phyloP scores from a whole-genome alignment of 2,888 invertebrate genomes.

The Melieria picta region DNA sequence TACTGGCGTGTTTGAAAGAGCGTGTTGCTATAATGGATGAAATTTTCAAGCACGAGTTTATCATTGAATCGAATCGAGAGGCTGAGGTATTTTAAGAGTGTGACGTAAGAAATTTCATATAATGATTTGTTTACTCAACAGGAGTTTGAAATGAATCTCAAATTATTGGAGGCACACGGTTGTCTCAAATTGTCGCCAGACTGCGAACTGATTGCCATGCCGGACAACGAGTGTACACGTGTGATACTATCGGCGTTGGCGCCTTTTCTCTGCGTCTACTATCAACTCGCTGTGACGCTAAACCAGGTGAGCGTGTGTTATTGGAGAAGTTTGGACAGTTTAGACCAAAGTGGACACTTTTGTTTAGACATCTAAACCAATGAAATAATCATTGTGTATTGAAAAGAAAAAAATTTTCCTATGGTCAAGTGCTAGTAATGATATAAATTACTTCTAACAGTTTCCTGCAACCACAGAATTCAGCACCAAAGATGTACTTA shows the following conservation, averaged over 20 bases:
- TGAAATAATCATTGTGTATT: not conserved
- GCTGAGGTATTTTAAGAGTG: constrained; percentile 59
- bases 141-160: constrained; percentile 67
- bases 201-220: constrained; percentile 56
- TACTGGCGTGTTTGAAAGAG: constrained; percentile 43
- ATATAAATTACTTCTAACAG: constrained; percentile 18
- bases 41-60: constrained; percentile 74
- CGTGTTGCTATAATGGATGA: constrained; percentile 61
- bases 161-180: constrained; percentile 46
- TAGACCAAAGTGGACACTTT: too few species aligned
- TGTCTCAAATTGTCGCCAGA: constrained; percentile 56
- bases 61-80: constrained; percentile 69
- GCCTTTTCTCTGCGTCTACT: constrained; percentile 73
- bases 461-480: constrained; percentile 45
- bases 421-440: too few species aligned
- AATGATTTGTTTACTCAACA: constrained; percentile 49
- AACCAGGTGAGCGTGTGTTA: constrained; percentile 66
- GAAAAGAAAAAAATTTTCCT: not conserved
- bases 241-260: constrained; percentile 72
- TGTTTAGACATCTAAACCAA: too few species aligned
- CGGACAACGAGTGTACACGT: constrained; percentile 59
- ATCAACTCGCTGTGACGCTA: constrained; percentile 68
- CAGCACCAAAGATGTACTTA: constrained; percentile 69
- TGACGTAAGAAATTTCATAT: not conserved
- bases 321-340: too few species aligned